Conservation (phyloP, 2,888 invertebrate genomes). For the Punctoribates punctum region DNA sequence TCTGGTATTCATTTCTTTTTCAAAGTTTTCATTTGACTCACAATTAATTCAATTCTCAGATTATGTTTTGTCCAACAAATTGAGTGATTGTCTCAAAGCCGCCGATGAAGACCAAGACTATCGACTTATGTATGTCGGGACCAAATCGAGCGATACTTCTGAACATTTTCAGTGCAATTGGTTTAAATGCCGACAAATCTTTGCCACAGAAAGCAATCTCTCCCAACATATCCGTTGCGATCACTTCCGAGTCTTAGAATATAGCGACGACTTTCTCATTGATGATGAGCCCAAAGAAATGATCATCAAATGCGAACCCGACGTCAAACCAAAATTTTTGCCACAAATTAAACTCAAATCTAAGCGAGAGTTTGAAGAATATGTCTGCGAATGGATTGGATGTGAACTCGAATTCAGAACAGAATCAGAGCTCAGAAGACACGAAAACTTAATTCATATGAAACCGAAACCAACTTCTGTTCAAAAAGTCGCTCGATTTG, state of each 20-base stretch:
- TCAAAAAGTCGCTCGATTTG: not conserved
- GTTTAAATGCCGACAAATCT: constrained; percentile 10
- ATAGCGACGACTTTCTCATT: not conserved
- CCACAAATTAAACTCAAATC: not conserved
- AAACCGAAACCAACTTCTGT: not conserved
- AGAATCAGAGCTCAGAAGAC: not conserved
- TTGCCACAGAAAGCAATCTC: not conserved
- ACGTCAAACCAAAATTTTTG: not conserved
- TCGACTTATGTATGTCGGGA: not conserved
- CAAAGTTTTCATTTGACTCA: not conserved
- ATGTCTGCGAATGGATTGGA: constrained; percentile 23
- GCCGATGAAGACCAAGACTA: not conserved
- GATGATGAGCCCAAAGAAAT: not conserved
- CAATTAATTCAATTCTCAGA: not conserved
- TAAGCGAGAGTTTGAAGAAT: not conserved
- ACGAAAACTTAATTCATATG: not conserved
- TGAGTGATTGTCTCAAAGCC: not conserved
- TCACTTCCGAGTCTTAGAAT: not conserved
- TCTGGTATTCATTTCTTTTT: not conserved
- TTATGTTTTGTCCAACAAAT: not conserved
- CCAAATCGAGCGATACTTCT: not conserved
- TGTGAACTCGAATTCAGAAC: not conserved
- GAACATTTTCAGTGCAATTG: not conserved
- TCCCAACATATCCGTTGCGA: not conserved
- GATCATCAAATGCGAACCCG: constrained; percentile 1